phyloP scores from a whole-genome alignment of 2,797 vertebrate species.

The Eupleurogrammus muticus region DNA sequence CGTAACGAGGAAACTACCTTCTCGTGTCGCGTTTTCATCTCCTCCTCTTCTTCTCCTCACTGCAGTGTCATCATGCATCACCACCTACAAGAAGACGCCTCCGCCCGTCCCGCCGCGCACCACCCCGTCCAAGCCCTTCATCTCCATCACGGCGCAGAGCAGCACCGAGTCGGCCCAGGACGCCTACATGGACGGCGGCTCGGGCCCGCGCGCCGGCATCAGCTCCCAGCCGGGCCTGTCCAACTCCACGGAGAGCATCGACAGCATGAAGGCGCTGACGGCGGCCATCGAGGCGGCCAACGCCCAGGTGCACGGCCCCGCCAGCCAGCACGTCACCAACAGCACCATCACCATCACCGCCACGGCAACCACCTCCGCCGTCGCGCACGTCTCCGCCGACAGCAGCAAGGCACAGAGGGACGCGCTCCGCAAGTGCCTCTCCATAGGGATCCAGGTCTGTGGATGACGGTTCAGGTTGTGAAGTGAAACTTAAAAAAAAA shows the following conservation, averaged over 20 bases:
- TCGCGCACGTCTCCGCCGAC: constrained; percentile 59
- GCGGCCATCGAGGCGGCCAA: constrained; percentile 99
- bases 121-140: constrained; percentile 98
- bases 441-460: constrained; percentile 85
- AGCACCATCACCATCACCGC: constrained; percentile 85
- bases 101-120: constrained; percentile 95
- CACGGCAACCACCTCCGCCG: constrained; percentile 71
- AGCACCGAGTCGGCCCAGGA: constrained; percentile 99
- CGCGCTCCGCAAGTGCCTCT: constrained; percentile 91
- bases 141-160: constrained; percentile 99
- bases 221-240: constrained; percentile 95
- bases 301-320: constrained; percentile 95
- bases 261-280: constrained; percentile 99
- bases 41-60: constrained; percentile 10
- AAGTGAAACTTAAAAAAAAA: not conserved
- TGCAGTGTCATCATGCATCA: constrained; percentile 98
- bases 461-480: not conserved
- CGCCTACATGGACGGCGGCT: constrained; percentile 95
- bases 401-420: constrained; percentile 92
- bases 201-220: constrained; percentile 89
- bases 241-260: constrained; percentile 99
- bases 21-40: not conserved
- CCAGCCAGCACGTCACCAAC: constrained; percentile 94
- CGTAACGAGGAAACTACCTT: too few relatives aligned
- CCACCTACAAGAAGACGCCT: constrained; percentile 99